Evolutionary conservation across 2,113 vertebrate genomes (phyloP).

Genomic region (Perca fluviatilis): DNA sequence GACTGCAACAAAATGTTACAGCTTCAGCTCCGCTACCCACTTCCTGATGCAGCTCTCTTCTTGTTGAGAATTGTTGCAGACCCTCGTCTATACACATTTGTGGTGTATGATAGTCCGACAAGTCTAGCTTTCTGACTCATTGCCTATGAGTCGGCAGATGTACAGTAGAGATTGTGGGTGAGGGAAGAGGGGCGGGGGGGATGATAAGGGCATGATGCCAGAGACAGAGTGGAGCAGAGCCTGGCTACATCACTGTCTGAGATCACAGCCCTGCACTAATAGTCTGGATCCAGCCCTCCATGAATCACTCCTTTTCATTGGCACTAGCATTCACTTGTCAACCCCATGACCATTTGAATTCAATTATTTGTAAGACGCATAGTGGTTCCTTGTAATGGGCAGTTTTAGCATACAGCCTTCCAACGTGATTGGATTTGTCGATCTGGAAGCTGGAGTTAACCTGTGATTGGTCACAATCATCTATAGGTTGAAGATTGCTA

Average conservation of each 20-base stretch:
- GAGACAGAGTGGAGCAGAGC: slow-evolving; percentile 58
- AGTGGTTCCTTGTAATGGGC: not conserved
- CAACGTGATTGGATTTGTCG: slow-evolving; percentile 5
- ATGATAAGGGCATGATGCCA: slow-evolving; percentile 61
- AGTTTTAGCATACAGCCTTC: slow-evolving; percentile 1
- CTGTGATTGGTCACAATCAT: not conserved
- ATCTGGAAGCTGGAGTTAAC: not conserved
- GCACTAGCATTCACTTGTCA: slow-evolving; percentile 49
- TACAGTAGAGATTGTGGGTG: slow-evolving; percentile 51
- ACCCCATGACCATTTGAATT: slow-evolving; percentile 48
- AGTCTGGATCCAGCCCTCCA: slow-evolving; percentile 52
- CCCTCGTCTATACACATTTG: slow-evolving; percentile 32
- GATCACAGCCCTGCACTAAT: slow-evolving; percentile 72
- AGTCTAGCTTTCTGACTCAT: slow-evolving; percentile 62
- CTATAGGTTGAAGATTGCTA: not conserved
- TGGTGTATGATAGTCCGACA: slow-evolving; percentile 31
- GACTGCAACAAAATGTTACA: slow-evolving; percentile 34
- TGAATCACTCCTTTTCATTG: slow-evolving; percentile 64
- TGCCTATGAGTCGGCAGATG: slow-evolving; percentile 61
- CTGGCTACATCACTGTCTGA: slow-evolving; percentile 72
- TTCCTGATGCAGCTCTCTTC: slow-evolving; percentile 40
- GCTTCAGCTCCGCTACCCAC: slow-evolving; percentile 22
- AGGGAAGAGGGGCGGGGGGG: not conserved
- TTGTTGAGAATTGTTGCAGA: slow-evolving; percentile 31
- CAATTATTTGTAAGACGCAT: slow-evolving; percentile 14